Base-by-base conservation (phyloP, 2,888 invertebrate species). In the Drosophila nr. medialis region DNA sequence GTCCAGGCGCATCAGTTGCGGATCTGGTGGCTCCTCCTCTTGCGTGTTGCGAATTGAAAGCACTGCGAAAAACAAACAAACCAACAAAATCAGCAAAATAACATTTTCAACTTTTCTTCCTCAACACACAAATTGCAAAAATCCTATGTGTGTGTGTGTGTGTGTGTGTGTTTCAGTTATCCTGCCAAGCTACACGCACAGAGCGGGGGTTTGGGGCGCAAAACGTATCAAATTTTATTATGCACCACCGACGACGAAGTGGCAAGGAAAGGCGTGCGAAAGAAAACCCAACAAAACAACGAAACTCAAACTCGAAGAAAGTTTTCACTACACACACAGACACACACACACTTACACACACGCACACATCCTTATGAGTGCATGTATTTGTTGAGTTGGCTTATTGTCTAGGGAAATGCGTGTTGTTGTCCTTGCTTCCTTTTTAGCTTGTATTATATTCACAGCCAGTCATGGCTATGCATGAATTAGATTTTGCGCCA, bases 21-120 rank as follows among this genome's bases (percentile, higher is more conserved):
- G 99, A 94, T 99, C 99, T 92, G 98, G 98, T 4, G 99, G 98
- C 92, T 99, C 99, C 92, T 99, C 99, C 94, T 99, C 99, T 94
- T 99, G 98, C 71, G 98, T 98, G 94, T 99, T 99, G 89, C 99
- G 96, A 91, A 99, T 95, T 86, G 98, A 98, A 90, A 99, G 94
- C 29, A 98, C 99, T 96, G 94, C 2, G 94, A 93, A 79, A 65
- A 49, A 18, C 10, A n/a, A 54, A 36, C 34, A 29, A 11, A 29
- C 10, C 32, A 49, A 2, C 29, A 34, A 24, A 65, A 59, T 77
- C 63, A 56, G 64, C 48, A 51, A 68, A 34, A 24, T 40, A 24
- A 53, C n/a, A 34, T 61, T 73, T 74, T 54, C 42, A 70, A 53
- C 55, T 64, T 51, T 27, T 10, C 50, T 55, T 32, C 18, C 18